A percentile compares a stretch with the other conserved stretches of the same genome.
Evolutionary conservation across 1,140 invertebrate genomes (phyloP).

Genomic region (Sitobion miscanthi): DNA sequence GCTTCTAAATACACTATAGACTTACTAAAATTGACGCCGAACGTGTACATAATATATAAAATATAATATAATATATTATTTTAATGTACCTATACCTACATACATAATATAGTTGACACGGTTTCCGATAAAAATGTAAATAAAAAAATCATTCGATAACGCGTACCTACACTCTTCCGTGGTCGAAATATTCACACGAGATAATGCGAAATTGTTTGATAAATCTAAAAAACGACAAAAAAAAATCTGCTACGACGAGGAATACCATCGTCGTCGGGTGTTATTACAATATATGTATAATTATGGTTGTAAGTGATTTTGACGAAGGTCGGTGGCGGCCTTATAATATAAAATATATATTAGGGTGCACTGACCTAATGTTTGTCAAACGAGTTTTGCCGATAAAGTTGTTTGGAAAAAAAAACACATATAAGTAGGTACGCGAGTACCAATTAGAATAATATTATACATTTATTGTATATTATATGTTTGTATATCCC

Average conservation of each 20-base stretch:
- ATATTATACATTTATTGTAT: not conserved
- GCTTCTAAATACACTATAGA: not conserved
- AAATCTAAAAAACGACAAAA: not conserved
- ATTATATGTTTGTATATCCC: not conserved
- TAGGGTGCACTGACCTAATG: slow-evolving; percentile 22
- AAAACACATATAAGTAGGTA: not conserved
- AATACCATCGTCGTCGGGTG: not conserved
- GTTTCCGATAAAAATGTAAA: not conserved
- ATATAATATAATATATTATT: not conserved
- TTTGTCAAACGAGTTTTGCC: slow-evolving; percentile 32
- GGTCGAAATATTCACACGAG: not conserved
- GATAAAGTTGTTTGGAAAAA: not conserved
- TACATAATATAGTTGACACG: not conserved
- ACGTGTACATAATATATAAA: not conserved
- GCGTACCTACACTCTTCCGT: not conserved
- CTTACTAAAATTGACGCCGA: not conserved
- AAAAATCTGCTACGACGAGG: not conserved
- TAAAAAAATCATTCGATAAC: not conserved
- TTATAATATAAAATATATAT: not conserved
- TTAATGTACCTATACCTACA: not conserved
- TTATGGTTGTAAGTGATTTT: not conserved
- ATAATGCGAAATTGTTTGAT: not conserved
- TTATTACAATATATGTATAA: not conserved
- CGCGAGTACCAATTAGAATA: not conserved
- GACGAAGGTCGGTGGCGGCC: slow-evolving; percentile 2